These are phyloP conservation scores for Montipora cactus DNA, from an alignment of 64 coral and sea anemone species.

Conservation along the genomic window DNA sequence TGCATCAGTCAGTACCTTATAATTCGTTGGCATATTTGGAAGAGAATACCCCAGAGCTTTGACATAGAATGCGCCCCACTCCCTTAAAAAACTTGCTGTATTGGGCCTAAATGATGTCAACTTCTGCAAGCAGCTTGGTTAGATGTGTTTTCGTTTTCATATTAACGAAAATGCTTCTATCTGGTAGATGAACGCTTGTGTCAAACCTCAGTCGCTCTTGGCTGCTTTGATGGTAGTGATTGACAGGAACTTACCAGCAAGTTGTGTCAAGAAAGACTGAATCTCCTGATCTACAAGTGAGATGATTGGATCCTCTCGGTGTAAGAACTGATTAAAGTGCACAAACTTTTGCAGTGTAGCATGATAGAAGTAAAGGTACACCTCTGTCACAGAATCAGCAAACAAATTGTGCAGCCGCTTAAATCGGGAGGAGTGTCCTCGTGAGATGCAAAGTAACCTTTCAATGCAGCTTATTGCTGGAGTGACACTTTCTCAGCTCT, in stretches of 20 bases:
- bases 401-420: slow-evolving; percentile 52
- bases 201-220: slow-evolving; percentile 49
- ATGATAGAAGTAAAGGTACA: slow-evolving; percentile 63
- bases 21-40: slow-evolving; percentile 65
- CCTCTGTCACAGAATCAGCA: slow-evolving; percentile 44
- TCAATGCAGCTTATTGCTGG: slow-evolving; percentile 49
- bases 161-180: slow-evolving; percentile 13
- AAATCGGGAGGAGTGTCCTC: slow-evolving; percentile 35
- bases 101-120: slow-evolving; percentile 7
- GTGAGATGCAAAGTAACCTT: slow-evolving; percentile 71
- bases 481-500: slow-evolving; percentile 56
- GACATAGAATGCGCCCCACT: slow-evolving; percentile 63
- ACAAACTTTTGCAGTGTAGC: slow-evolving; percentile 40
- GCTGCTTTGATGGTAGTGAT: slow-evolving; percentile 64
- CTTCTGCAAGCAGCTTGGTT: slow-evolving; percentile 53
- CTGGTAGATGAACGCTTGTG: slow-evolving; percentile 51
- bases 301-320: slow-evolving; percentile 50
- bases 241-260: slow-evolving; percentile 68
- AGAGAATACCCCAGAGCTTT: slow-evolving; percentile 73
- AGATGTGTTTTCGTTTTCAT: slow-evolving; percentile 50
- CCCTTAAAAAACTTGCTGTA: slow-evolving; percentile 56
- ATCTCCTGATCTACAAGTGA: slow-evolving; percentile 52
- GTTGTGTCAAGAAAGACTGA: slow-evolving; percentile 61
- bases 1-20: slow-evolving; percentile 64
- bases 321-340: slow-evolving; percentile 38